Evolutionary conservation across 2,797 vertebrate genomes (phyloP).

Genomic region (Carapus acus): DNA sequence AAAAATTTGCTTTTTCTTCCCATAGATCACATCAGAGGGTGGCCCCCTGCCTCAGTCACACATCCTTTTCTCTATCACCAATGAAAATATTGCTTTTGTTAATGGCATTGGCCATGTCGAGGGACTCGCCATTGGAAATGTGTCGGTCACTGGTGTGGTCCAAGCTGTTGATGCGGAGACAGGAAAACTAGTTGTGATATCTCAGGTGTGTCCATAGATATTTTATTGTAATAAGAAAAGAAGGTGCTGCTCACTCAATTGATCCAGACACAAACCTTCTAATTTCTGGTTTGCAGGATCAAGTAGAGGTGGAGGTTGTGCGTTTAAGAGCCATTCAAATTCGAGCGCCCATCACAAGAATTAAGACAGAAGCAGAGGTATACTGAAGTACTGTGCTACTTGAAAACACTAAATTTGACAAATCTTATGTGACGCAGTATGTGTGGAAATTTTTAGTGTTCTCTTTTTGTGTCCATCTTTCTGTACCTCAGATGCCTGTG

Average conservation of each 20-base stretch:
- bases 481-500: constrained; percentile 84
- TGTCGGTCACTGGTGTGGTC: constrained; percentile 83
- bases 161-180: constrained; percentile 87
- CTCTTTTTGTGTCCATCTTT: constrained; percentile 7
- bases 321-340: constrained; percentile 84
- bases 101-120: constrained; percentile 77
- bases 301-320: constrained; percentile 89
- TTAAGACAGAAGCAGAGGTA: constrained; percentile 88
- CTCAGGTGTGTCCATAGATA: constrained; percentile 65
- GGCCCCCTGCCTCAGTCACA: constrained; percentile 95
- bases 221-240: neutral
- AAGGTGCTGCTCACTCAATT: neutral
- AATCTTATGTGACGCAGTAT: too few species aligned
- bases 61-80: constrained; percentile 83
- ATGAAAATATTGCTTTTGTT: constrained; percentile 75
- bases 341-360: constrained; percentile 83
- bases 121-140: constrained; percentile 77
- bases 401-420: neutral
- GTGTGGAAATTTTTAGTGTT: too few species aligned
- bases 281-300: constrained; percentile 75
- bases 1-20: constrained; percentile 9
- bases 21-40: constrained; percentile 91
- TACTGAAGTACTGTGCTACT: neutral
- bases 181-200: constrained; percentile 84
- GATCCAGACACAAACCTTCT: neutral